Conservation (phyloP, 2,888 invertebrate genomes). For the Drosophila meridiana region DNA sequence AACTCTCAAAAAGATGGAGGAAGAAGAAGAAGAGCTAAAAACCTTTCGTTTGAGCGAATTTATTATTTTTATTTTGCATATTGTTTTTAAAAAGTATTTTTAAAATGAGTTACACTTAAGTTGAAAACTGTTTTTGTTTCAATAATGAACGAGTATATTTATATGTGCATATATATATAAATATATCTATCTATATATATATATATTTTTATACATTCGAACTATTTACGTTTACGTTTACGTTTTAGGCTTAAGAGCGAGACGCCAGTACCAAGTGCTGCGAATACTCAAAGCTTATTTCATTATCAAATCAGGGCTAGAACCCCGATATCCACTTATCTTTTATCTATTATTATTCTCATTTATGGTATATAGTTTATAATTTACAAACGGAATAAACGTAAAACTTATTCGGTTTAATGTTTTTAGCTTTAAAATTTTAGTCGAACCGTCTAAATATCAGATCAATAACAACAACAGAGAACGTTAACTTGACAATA, state of each 20-base stretch:
- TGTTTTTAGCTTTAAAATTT: conserved; percentile 8
- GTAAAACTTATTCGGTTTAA: conserved; percentile 21
- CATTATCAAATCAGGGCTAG: conserved; percentile 26
- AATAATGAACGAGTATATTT: conserved; percentile 25
- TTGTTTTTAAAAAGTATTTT: conserved; percentile 50
- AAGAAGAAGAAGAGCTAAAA: conserved; percentile 23
- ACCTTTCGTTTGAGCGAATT: conserved; percentile 79
- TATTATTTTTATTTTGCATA: conserved; percentile 60
- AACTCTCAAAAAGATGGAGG: conserved; percentile 4
- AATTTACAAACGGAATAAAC: conserved; percentile 34
- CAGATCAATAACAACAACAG: conserved; percentile 30
- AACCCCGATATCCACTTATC: conserved; percentile 10
- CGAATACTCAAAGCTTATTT: conserved; percentile 63
- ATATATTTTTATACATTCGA: conserved; percentile 36
- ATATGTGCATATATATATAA: conserved; percentile 26
- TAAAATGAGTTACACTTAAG: conserved; percentile 35
- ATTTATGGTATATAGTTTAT: not conserved
- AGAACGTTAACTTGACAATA: conserved; percentile 52
- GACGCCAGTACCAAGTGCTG: conserved; percentile 75
- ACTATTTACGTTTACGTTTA: conserved; percentile 38
- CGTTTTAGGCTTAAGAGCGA: conserved; percentile 30
- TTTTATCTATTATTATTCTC: conserved; percentile 20
- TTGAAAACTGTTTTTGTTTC: conserved; percentile 36
- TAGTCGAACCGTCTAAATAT: conserved; percentile 5
- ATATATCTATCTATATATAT: not conserved